Conservation (phyloP, 2,888 invertebrate genomes). For the Strigamia transsilvanica region DNA sequence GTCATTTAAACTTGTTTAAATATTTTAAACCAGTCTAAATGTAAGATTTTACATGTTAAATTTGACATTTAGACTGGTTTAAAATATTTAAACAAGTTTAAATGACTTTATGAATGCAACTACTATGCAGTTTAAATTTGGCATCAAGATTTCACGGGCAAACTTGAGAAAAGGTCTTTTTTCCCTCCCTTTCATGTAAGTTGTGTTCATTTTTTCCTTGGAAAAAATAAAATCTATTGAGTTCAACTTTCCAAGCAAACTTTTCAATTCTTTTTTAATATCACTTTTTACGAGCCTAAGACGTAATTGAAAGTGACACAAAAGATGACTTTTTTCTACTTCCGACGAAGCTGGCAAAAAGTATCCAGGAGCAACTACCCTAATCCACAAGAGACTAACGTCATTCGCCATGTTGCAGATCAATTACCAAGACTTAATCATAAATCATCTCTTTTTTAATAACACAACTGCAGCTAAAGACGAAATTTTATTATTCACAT, state of each 20-base stretch:
- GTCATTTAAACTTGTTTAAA: too few relatives aligned
- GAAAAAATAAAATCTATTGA: not conserved
- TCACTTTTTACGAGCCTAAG: not conserved
- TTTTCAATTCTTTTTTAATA: not conserved
- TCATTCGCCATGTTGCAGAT: constrained; percentile 22
- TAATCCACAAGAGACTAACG: not conserved
- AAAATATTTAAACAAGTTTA: too few relatives aligned
- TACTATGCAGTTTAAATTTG: too few relatives aligned
- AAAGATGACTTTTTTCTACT: constrained; percentile 17
- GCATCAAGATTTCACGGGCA: too few relatives aligned
- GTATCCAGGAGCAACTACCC: constrained; percentile 11
- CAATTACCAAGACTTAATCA: constrained; percentile 22
- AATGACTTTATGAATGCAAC: too few relatives aligned
- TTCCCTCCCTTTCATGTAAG: not conserved
- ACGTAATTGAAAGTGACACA: constrained; percentile 43
- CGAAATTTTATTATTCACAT: constrained; percentile 1
- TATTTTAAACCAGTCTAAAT: too few relatives aligned
- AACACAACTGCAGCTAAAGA: not conserved
- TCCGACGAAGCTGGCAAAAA: not conserved
- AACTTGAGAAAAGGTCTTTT: not conserved
- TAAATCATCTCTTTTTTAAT: not conserved
- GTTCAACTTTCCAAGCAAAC: not conserved
- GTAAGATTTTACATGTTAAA: too few relatives aligned
- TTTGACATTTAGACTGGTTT: too few relatives aligned
- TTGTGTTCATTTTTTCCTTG: not conserved